Percentiles rank a stretch among this genome's conserved stretches.
Evolutionary conservation across 2,113 vertebrate species (phyloP).

Genomic region (Capricornis sumatraensis): DNA sequence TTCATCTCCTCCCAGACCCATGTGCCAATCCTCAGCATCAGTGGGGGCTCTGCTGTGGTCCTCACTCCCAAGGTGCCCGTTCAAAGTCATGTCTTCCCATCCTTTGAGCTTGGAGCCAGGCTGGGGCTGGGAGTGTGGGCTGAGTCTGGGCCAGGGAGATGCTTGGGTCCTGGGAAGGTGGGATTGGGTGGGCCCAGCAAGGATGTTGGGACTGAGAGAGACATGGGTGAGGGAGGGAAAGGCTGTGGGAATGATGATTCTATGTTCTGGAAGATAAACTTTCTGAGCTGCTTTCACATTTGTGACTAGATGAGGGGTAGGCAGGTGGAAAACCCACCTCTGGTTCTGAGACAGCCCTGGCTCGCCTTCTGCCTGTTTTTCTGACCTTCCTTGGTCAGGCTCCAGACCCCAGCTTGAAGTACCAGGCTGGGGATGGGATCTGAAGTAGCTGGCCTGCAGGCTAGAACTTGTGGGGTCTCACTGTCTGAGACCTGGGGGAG

Average conservation of each 20-base stretch:
- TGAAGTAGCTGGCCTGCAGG: neutral
- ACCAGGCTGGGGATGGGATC: neutral
- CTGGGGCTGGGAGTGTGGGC: neutral
- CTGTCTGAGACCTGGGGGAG: neutral
- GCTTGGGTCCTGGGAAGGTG: neutral
- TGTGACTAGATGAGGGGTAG: neutral
- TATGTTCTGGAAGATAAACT: neutral
- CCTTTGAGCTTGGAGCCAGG: neutral
- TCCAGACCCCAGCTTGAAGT: neutral
- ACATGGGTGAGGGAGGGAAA: neutral
- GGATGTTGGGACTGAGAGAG: neutral
- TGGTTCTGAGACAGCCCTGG: neutral
- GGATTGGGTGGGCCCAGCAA: neutral
- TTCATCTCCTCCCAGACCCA: conserved; percentile 95
- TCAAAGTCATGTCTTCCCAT: neutral
- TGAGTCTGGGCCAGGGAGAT: neutral
- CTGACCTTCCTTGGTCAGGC: neutral
- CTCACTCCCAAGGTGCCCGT: conserved; percentile 92
- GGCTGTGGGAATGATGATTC: neutral
- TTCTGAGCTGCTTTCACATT: neutral
- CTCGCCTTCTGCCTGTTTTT: neutral
- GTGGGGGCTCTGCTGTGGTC: conserved; percentile 94
- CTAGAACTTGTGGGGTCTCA: neutral
- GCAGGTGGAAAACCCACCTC: neutral
- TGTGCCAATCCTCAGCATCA: conserved; percentile 95